Conservation (phyloP, 2,888 invertebrate species). For the Tenthredo scrophulariae region DNA sequence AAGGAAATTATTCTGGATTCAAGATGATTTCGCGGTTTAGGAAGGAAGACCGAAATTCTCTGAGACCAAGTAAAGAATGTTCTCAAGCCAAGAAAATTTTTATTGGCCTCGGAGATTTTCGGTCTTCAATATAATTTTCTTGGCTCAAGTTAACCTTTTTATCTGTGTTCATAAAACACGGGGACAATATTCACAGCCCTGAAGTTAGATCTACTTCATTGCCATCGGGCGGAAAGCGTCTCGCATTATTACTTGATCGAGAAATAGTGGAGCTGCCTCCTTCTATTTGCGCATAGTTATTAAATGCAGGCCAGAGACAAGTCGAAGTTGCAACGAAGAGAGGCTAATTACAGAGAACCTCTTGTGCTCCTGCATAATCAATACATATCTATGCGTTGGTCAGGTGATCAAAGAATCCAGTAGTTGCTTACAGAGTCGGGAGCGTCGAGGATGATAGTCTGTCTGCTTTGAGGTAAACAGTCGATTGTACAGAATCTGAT, state of each 20-base stretch:
- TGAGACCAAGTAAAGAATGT: too few species aligned
- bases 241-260: neutral
- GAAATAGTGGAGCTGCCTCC: neutral
- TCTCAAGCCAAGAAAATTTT: too few species aligned
- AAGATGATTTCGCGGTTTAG: too few species aligned
- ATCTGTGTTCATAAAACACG: neutral
- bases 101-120: too few species aligned
- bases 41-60: too few species aligned
- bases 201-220: neutral
- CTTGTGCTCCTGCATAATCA: slow-evolving; percentile 16
- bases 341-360: slow-evolving; percentile 44
- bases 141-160: too few species aligned
- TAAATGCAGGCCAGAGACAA: neutral
- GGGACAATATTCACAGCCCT: neutral
- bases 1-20: too few species aligned
- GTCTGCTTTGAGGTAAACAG: neutral
- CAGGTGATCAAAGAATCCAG: slow-evolving; percentile 19
- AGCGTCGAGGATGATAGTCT: neutral
- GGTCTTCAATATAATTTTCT: too few species aligned
- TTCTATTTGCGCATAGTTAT: neutral
- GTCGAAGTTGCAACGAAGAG: slow-evolving; percentile 6
- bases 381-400: neutral
- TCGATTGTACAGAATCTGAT: neutral
- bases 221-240: neutral
- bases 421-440: slow-evolving; percentile 3